A percentile compares a stretch with the other conserved stretches of the same genome.
Conservation (phyloP, 1,140 invertebrate species). For the Zaprionus taronus region DNA sequence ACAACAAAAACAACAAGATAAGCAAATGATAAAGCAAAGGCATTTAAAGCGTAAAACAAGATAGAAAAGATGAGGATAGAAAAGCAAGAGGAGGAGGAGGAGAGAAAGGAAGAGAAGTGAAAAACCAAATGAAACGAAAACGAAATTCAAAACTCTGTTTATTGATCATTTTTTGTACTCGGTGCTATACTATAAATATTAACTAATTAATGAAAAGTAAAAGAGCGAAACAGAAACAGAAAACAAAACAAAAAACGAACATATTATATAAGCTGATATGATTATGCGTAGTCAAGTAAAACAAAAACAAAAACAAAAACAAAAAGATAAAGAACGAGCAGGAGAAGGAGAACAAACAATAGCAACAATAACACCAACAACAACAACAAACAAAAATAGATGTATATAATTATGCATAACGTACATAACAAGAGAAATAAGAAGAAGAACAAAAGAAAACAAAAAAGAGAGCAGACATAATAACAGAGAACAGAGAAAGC, state of each 20-base stretch:
- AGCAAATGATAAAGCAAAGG: constrained; percentile 36
- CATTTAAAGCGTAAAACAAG: constrained; percentile 34
- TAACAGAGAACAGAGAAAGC: constrained; percentile 18
- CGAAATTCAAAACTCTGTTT: constrained; percentile 77
- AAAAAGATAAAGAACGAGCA: constrained; percentile 23
- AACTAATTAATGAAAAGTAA: constrained; percentile 72
- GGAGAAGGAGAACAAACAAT: constrained; percentile 21
- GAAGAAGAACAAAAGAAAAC: constrained; percentile 13
- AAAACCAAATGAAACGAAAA: constrained; percentile 24
- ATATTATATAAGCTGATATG: constrained; percentile 60
- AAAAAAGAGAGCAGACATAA: constrained; percentile 29
- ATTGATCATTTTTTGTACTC: constrained; percentile 82
- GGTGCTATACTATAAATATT: constrained; percentile 82
- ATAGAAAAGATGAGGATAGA: background rate
- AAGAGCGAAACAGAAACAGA: constrained; percentile 24
- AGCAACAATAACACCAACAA: constrained; percentile 28
- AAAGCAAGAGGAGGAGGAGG: constrained; percentile 12
- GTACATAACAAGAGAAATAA: background rate
- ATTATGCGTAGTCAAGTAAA: constrained; percentile 78
- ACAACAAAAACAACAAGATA: constrained; percentile 32
- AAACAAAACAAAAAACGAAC: constrained; percentile 28
- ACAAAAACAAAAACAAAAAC: constrained; percentile 44
- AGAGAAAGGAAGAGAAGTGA: constrained; percentile 26
- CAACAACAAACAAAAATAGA: constrained; percentile 35
- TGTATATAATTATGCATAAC: constrained; percentile 55